Percentiles rank a stretch among this genome's conserved stretches.
Conservation (phyloP, 2,888 invertebrate species). For the Eupithecia insigniata region DNA sequence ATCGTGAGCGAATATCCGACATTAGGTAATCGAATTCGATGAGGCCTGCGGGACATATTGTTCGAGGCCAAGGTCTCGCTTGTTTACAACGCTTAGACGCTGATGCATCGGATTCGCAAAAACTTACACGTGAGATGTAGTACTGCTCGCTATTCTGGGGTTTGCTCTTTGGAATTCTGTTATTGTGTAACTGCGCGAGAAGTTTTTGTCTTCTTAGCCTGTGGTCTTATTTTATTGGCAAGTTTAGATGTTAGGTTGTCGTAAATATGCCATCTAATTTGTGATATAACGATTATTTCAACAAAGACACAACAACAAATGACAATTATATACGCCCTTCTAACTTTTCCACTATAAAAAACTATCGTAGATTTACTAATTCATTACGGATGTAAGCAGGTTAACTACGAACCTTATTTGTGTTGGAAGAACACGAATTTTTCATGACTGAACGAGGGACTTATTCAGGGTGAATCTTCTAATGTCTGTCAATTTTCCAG, state of each 20-base stretch:
- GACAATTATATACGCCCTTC: no score
- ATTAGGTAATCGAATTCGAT: constrained; percentile 79
- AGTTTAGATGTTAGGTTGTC: neutral
- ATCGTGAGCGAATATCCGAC: constrained; percentile 73
- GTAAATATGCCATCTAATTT: no score
- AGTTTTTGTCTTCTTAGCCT: neutral
- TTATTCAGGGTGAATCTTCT: no score
- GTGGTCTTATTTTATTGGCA: neutral
- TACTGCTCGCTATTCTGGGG: constrained; percentile 4
- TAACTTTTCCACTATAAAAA: no score
- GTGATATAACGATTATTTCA: no score
- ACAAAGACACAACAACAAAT: no score
- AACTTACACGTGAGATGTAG: constrained; percentile 46
- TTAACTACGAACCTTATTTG: no score
- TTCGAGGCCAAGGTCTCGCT: constrained; percentile 78
- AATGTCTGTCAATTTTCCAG: no score
- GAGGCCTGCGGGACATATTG: constrained; percentile 76
- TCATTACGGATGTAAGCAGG: no score
- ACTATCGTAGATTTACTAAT: no score
- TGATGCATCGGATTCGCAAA: constrained; percentile 60
- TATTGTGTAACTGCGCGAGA: neutral
- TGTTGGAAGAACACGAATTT: no score
- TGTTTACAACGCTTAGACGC: constrained; percentile 72
- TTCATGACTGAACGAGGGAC: no score
- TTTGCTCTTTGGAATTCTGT: neutral